Base-by-base conservation (phyloP, 2,888 invertebrate genomes). In the Allophyes oxyacanthae region DNA sequence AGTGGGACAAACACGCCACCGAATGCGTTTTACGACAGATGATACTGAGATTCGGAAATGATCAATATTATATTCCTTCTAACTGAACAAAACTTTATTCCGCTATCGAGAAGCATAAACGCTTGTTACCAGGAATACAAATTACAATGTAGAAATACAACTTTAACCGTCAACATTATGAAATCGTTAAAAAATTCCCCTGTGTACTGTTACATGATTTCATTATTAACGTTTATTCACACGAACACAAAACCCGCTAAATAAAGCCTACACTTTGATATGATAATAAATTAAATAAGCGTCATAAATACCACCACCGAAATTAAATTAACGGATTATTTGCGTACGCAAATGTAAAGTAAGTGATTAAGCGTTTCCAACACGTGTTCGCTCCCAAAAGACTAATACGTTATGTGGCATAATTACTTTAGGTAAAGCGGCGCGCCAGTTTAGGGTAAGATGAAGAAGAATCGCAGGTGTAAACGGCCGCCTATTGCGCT, bases 401-500 rank as follows among this genome's bases (percentile, higher is more conserved):
- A 91, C 91, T 92, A 92, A 92, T 92, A 90, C 86, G 88, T 91
- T 91, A 90, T 90, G 86, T 88, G 86, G 88, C 86, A 89, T 93
- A 92, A 93, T 93, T 92, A 91, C 88, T 90, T 92, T 89, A 89
- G 88, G 89, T 86, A 90, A 91, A 92, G 81, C 85, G 88, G 87
- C 74, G 86, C 84, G 87, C 88, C 91, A 84, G 88, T 90, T 92
- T 89, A 90, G 88, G 88, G 89, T 83, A 90, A 91, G 92, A 92
- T 90, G 91, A 91, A 93, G 92, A 92, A 91, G 91, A 92, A 92
- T 92, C 89, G 88, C 91, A 92, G 91, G 92, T 91, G 91, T 91
- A 91, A 91, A 92, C 87, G 87, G 88, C 83, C 88, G 85, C 81
- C 88, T 88, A 90, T 89, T 87, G 90, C 86, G 89, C 87, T 87